phyloP scores from a whole-genome alignment of 2,113 vertebrate species.

The Coturnix japonica region DNA sequence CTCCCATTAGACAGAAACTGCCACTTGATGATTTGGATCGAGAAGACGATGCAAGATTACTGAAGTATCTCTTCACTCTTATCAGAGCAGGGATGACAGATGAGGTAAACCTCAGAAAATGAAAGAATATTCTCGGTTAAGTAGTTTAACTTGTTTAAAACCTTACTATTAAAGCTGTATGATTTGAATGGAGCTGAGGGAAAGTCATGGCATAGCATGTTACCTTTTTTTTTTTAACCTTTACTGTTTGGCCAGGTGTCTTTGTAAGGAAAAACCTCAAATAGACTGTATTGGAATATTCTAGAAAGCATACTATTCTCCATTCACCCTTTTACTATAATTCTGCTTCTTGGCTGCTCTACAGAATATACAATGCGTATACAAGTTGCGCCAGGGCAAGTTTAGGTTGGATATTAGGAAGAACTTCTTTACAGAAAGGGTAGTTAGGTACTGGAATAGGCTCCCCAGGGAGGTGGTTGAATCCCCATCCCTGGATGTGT shows the following conservation, averaged over 20 bases:
- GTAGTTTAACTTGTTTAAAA: not conserved
- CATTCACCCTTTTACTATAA: not conserved
- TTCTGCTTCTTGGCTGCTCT: not conserved
- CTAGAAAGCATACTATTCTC: not conserved
- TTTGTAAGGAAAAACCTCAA: not conserved
- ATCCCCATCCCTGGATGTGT: too few relatives aligned
- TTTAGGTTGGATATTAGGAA: too few relatives aligned
- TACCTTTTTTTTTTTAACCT: not conserved
- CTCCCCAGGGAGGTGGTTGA: too few relatives aligned
- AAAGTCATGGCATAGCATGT: not conserved
- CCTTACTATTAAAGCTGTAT: not conserved
- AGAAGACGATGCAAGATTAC: slow-evolving; percentile 91
- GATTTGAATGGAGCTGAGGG: not conserved
- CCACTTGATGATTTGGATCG: slow-evolving; percentile 94
- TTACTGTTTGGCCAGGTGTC: not conserved
- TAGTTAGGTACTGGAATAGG: too few relatives aligned
- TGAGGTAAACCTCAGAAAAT: slow-evolving; percentile 80
- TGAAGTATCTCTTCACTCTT: slow-evolving; percentile 94
- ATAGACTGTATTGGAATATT: not conserved
- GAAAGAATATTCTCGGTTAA: not conserved
- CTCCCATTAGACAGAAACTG: slow-evolving; percentile 93
- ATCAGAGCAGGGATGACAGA: slow-evolving; percentile 97
- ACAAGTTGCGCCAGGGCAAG: too few relatives aligned
- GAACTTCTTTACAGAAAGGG: too few relatives aligned
- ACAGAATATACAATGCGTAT: not conserved